phyloP scores from a whole-genome alignment of 2,888 invertebrate species.

The Punctoribates punctum region DNA sequence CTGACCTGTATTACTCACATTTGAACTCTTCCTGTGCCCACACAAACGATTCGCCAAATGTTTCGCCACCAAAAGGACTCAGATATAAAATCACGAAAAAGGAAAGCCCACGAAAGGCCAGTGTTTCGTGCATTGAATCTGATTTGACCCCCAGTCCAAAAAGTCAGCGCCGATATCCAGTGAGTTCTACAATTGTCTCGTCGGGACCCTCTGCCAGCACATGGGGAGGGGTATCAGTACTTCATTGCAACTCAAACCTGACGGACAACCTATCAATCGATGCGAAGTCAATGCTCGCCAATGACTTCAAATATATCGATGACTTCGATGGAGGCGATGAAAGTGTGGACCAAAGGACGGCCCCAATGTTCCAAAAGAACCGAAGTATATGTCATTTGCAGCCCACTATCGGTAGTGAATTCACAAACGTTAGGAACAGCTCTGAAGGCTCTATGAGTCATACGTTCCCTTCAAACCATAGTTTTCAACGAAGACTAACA shows the following conservation, averaged over 20 bases:
- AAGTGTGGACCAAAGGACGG: not conserved
- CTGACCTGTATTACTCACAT: not conserved
- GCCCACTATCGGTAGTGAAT: constrained; percentile 8
- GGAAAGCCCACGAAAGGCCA: constrained; percentile 38
- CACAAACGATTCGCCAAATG: not conserved
- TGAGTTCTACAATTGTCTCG: not conserved
- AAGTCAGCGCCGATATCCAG: constrained; percentile 19
- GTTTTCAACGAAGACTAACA: constrained; percentile 28
- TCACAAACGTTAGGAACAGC: constrained; percentile 24
- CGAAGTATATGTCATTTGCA: constrained; percentile 23
- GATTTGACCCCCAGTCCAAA: constrained; percentile 33
- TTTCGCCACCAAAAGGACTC: constrained; percentile 29
- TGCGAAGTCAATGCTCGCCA: not conserved
- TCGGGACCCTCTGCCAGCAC: constrained; percentile 22
- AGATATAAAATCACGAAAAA: constrained; percentile 29
- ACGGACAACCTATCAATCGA: constrained; percentile 13
- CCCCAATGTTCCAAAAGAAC: constrained; percentile 42
- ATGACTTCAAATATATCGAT: constrained; percentile 62
- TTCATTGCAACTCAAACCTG: constrained; percentile 1
- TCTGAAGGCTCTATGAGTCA: not conserved
- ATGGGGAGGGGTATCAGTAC: constrained; percentile 13
- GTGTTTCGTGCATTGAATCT: constrained; percentile 38
- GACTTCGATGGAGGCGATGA: constrained; percentile 55
- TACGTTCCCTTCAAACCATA: constrained; percentile 8
- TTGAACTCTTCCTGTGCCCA: not conserved